Evolutionary conservation across 2,888 invertebrate species (phyloP).

Genomic region (Acanthosepion esculentum): DNA sequence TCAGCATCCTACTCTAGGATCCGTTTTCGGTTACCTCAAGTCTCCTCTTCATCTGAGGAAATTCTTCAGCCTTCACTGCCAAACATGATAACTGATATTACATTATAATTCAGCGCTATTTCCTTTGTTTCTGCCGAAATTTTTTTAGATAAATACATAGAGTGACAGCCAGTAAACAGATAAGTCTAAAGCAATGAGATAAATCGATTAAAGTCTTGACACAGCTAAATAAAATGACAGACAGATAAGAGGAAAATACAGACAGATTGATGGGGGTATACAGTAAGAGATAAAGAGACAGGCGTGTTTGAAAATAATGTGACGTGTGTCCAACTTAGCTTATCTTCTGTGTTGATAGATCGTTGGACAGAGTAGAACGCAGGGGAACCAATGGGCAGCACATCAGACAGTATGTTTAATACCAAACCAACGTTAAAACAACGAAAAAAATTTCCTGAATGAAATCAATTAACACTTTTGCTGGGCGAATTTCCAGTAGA

Average conservation of each 20-base stretch:
- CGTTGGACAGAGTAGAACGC: not conserved
- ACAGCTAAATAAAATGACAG: not conserved
- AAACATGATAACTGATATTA: too few species aligned
- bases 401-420: not conserved
- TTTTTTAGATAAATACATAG: too few species aligned
- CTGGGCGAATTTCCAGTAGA: not conserved
- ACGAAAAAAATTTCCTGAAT: not conserved
- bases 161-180: too few species aligned
- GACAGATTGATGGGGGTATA: not conserved
- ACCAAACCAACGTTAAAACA: not conserved
- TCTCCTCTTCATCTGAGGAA: too few species aligned
- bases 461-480: constrained; percentile 4
- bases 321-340: not conserved
- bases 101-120: too few species aligned
- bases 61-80: too few species aligned
- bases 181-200: too few species aligned
- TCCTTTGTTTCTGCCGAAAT: too few species aligned
- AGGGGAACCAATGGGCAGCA: not conserved
- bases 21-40: too few species aligned
- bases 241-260: too few species aligned
- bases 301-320: not conserved
- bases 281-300: not conserved
- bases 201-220: not conserved
- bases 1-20: too few species aligned
- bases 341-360: not conserved